Percentiles rank a stretch among this genome's conserved stretches.
Conservation (phyloP, 1,140 invertebrate genomes). For the Sycobia sp. region DNA sequence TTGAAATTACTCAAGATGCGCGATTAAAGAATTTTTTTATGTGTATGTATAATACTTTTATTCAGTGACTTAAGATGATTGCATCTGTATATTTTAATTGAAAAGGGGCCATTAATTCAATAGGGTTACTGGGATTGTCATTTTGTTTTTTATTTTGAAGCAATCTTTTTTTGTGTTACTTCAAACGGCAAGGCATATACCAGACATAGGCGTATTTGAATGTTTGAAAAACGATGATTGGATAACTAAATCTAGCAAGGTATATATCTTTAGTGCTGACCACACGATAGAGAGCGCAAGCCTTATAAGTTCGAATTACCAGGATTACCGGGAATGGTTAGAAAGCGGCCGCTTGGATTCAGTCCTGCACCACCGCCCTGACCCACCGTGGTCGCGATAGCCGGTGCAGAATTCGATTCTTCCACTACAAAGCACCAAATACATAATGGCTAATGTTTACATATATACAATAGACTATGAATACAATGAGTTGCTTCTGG, state of each 20-base stretch:
- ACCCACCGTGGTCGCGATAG: slow-evolving; percentile 51
- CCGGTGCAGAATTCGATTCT: slow-evolving; percentile 62
- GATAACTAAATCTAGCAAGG: background rate
- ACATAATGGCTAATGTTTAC: slow-evolving; percentile 36
- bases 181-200: slow-evolving; percentile 11
- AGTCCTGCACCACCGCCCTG: slow-evolving; percentile 53
- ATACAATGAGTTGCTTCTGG: too few species aligned
- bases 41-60: too few species aligned
- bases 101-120: too few species aligned
- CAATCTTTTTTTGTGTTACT: slow-evolving; percentile 20
- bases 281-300: slow-evolving; percentile 12
- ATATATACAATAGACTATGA: background rate
- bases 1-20: too few species aligned
- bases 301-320: slow-evolving; percentile 39
- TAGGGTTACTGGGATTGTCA: too few species aligned
- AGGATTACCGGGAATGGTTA: slow-evolving; percentile 69
- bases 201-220: background rate
- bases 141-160: slow-evolving; percentile 10
- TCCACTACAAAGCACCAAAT: slow-evolving; percentile 64
- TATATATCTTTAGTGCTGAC: slow-evolving; percentile 6
- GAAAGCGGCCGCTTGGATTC: slow-evolving; percentile 71
- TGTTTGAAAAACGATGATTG: slow-evolving; percentile 4
- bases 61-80: too few species aligned
- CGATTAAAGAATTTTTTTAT: too few species aligned
- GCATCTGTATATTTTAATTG: too few species aligned